A percentile compares a stretch with the other conserved stretches of the same genome.
Evolutionary conservation across 2,888 invertebrate genomes (phyloP).

Genomic region (Ramazzottius varieornatus): DNA sequence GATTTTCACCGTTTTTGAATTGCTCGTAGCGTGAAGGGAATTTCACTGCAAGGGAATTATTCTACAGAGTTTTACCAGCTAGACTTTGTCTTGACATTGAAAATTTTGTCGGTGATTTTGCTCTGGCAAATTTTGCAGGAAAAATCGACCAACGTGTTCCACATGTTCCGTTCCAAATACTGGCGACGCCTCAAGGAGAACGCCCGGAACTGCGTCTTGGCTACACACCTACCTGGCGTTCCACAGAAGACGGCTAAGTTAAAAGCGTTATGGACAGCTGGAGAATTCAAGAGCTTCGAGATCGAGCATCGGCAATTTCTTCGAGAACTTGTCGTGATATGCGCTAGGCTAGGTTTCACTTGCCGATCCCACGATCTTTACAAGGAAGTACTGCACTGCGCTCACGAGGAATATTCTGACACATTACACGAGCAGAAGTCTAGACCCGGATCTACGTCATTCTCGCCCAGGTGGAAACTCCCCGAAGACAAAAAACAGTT

Average conservation of each 20-base stretch:
- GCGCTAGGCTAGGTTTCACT: not conserved
- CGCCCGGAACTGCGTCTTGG: not conserved
- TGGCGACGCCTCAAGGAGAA: not conserved
- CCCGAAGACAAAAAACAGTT: too few relatives aligned
- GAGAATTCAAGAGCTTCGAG: not conserved
- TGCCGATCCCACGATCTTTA: not conserved
- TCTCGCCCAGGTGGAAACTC: too few relatives aligned
- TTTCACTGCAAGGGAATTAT: too few relatives aligned
- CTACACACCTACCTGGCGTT: not conserved
- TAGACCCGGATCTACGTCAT: too few relatives aligned
- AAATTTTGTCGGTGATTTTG: too few relatives aligned
- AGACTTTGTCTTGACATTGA: too few relatives aligned
- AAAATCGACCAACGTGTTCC: not conserved
- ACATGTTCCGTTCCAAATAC: not conserved
- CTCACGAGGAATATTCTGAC: not conserved
- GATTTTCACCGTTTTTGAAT: too few relatives aligned
- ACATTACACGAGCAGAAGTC: not conserved
- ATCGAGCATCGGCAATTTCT: not conserved
- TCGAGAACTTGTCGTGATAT: not conserved
- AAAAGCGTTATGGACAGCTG: too few relatives aligned
- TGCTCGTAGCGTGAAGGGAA: too few relatives aligned
- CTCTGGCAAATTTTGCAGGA: not conserved
- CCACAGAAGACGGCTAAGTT: not conserved
- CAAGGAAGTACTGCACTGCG: not conserved
- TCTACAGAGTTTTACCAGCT: too few relatives aligned